Evolutionary conservation across 2,888 invertebrate species (phyloP).

Genomic region (Drosophila eohydei): DNA sequence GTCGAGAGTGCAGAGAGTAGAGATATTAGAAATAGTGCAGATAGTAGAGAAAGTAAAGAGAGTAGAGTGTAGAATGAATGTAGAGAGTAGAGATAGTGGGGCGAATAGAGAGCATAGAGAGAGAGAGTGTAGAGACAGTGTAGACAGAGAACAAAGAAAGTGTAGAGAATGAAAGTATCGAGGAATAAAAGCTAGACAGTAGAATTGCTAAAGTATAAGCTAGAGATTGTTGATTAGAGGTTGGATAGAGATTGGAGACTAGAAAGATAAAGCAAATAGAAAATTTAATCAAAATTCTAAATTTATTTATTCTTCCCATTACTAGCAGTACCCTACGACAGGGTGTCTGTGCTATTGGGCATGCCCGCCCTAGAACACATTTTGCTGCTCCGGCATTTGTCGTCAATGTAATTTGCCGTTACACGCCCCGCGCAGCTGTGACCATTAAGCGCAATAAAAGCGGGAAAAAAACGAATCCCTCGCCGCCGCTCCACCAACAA

Average conservation of each 20-base stretch:
- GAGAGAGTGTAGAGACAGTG: neutral
- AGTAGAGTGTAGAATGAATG: neutral
- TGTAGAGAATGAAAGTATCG: neutral
- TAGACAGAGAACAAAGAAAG: neutral
- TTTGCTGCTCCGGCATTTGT: conserved; percentile 57
- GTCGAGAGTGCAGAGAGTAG: neutral
- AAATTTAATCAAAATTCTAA: too few relatives aligned
- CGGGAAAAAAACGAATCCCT: neutral
- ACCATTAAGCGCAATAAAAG: conserved; percentile 52
- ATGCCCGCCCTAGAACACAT: neutral
- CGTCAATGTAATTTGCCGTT: conserved; percentile 68
- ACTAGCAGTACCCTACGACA: neutral
- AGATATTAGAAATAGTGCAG: too few relatives aligned
- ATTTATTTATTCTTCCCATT: neutral
- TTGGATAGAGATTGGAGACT: too few relatives aligned
- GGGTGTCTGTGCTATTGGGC: neutral
- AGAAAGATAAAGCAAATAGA: too few relatives aligned
- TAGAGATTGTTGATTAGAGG: too few relatives aligned
- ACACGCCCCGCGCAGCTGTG: conserved; percentile 54
- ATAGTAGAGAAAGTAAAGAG: neutral
- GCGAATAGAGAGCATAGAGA: neutral
- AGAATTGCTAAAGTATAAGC: too few relatives aligned
- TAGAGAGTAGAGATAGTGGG: neutral
- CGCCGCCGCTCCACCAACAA: neutral
- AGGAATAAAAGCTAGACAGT: too few relatives aligned